phyloP scores from a whole-genome alignment of 2,113 vertebrate genomes.

The Hydrochoerus hydrochaeris region DNA sequence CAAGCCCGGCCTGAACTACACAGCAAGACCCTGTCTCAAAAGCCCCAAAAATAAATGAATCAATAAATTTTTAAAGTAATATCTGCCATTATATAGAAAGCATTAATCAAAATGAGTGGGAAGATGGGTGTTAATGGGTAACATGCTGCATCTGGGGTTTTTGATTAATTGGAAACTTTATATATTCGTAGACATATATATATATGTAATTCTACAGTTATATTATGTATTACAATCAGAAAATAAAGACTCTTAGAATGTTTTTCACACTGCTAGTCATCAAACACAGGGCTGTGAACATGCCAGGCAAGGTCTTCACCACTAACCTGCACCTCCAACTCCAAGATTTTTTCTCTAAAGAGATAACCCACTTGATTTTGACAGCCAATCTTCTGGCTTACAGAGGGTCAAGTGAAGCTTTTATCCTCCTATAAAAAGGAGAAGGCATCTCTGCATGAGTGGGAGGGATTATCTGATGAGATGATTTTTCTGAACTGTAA shows the following conservation, averaged over 20 bases:
- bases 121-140: not conserved
- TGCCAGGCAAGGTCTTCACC: not conserved
- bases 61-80: not conserved
- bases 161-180: not conserved
- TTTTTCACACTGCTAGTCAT: not conserved
- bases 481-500: slow-evolving; percentile 28
- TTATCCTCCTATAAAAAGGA: not conserved
- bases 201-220: not conserved
- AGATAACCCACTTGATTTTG: slow-evolving; percentile 9
- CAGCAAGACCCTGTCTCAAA: not conserved
- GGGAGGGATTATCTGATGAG: not conserved
- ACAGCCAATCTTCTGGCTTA: not conserved
- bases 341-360: not conserved
- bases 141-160: not conserved
- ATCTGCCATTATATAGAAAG: not conserved
- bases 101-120: not conserved
- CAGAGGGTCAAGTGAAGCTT: not conserved
- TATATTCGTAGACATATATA: not conserved
- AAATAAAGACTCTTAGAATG: not conserved
- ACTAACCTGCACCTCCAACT: not conserved
- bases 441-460: not conserved
- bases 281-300: not conserved
- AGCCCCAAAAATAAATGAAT: not conserved
- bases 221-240: not conserved
- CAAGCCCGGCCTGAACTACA: not conserved